Percentiles rank a stretch among this genome's conserved stretches.
phyloP scores from a whole-genome alignment of 35 echinoderm and acorn worm species.

The Strongylocentrotus purpuratus region DNA sequence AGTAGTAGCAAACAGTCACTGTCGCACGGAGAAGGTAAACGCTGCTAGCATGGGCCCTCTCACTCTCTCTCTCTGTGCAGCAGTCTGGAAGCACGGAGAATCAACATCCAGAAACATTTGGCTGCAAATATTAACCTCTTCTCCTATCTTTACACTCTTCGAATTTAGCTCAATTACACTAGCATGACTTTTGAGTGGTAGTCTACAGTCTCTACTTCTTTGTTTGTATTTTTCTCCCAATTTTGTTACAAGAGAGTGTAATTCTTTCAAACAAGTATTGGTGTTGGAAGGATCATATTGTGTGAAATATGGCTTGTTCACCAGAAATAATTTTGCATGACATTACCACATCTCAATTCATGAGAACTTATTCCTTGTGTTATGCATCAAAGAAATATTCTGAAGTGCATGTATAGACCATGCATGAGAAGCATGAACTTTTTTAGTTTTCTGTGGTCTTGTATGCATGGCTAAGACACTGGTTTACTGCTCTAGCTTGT shows the following conservation, averaged over 20 bases:
- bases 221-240: neutral
- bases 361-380: neutral
- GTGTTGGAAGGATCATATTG: neutral
- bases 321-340: neutral
- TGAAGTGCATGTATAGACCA: neutral
- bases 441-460: neutral
- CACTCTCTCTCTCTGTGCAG: neutral
- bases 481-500: neutral
- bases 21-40: neutral
- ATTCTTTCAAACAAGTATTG: neutral
- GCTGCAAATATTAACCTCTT: neutral
- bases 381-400: neutral
- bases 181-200: neutral
- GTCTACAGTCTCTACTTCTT: neutral
- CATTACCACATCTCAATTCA: neutral
- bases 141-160: neutral
- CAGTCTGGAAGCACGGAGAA: neutral
- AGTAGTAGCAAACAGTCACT: neutral
- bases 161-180: neutral
- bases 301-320: neutral
- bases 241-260: neutral
- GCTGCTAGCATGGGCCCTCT: neutral
- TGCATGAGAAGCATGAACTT: neutral
- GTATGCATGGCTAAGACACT: neutral
- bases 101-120: neutral